Conservation (phyloP, 2,113 vertebrate genomes). For the Ophiodon elongatus region DNA sequence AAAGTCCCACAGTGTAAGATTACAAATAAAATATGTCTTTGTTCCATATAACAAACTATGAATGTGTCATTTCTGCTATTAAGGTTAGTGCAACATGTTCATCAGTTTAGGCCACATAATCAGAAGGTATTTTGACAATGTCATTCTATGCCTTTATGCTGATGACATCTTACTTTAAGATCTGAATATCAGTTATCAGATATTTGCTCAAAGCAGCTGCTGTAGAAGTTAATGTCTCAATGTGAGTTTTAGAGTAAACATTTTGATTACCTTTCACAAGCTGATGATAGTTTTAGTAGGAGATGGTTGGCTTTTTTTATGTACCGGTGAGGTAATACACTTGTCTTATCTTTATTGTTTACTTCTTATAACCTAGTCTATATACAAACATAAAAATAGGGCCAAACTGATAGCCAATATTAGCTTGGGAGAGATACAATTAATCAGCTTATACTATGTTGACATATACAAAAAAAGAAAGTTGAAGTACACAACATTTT, state of each 20-base stretch:
- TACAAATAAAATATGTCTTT: neutral
- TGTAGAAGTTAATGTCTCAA: neutral
- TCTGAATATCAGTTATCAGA: neutral
- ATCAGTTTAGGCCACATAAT: neutral
- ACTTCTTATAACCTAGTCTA: neutral
- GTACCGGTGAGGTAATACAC: neutral
- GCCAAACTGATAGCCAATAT: neutral
- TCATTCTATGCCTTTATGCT: constrained; percentile 30
- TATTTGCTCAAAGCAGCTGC: neutral
- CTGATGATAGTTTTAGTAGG: neutral
- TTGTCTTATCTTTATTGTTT: neutral
- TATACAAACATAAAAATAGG: neutral
- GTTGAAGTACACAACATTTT: neutral
- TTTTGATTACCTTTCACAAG: neutral
- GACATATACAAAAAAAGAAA: neutral
- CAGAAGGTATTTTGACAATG: neutral
- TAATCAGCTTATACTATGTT: neutral
- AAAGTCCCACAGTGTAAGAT: neutral
- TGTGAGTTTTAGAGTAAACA: too few relatives aligned
- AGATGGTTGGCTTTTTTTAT: neutral
- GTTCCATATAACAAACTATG: neutral
- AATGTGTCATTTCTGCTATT: neutral
- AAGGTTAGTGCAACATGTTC: neutral
- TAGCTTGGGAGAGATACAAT: neutral
- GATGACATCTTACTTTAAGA: constrained; percentile 41